A percentile compares a stretch with the other conserved stretches of the same genome.
These are phyloP conservation scores for Prenolepis imparis DNA, from an alignment of 2,888 invertebrate species.

Conservation along the genomic window DNA sequence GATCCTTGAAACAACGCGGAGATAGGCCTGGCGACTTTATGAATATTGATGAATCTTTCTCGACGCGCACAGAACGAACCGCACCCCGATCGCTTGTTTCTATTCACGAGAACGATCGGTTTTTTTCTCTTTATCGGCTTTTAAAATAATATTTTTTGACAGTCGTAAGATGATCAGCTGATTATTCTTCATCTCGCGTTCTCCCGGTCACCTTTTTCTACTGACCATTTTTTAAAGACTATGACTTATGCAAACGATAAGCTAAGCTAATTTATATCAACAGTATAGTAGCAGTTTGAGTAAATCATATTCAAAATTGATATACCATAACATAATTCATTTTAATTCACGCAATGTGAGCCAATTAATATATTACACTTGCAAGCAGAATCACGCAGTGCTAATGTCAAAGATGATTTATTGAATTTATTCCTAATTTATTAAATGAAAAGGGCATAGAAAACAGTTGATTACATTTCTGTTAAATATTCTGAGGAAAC, in stretches of 20 bases:
- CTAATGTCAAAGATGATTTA: neutral
- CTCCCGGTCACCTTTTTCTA: neutral
- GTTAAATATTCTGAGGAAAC: neutral
- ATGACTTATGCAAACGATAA: neutral
- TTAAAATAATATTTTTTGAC: neutral
- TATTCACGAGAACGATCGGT: conserved; percentile 36
- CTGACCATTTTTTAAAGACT: neutral
- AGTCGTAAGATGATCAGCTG: neutral
- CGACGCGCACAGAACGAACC: conserved; percentile 76
- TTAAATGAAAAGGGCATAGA: neutral
- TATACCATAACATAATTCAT: neutral
- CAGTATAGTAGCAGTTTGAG: too few relatives aligned
- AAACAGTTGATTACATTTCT: neutral
- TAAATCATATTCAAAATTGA: too few relatives aligned
- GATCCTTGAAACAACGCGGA: conserved; percentile 82
- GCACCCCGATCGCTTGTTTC: conserved; percentile 75
- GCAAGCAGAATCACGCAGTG: neutral
- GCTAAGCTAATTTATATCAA: neutral
- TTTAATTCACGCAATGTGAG: neutral
- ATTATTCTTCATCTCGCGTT: neutral
- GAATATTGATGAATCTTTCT: conserved; percentile 85
- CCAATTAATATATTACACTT: neutral
- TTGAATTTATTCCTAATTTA: neutral
- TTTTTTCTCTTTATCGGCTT: neutral
- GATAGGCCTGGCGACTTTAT: conserved; percentile 81